phyloP scores from a whole-genome alignment of 2,888 invertebrate genomes.

The Bellardia bayeri region DNA sequence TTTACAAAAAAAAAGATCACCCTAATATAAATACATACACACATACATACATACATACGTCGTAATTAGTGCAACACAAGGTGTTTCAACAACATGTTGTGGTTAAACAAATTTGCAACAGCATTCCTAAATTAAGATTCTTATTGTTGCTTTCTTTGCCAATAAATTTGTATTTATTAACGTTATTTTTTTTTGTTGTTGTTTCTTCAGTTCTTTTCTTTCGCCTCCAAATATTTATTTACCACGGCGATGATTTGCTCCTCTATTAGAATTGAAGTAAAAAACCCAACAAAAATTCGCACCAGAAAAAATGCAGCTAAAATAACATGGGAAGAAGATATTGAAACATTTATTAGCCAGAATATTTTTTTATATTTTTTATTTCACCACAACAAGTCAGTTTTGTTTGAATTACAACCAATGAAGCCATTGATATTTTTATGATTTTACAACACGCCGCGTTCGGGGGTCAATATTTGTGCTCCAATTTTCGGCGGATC shows the following conservation, averaged over 20 bases:
- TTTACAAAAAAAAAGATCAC: too few relatives aligned
- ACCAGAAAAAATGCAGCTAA: slow-evolving; percentile 47
- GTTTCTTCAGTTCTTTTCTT: neutral
- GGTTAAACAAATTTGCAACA: slow-evolving; percentile 49
- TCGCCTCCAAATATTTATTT: slow-evolving; percentile 30
- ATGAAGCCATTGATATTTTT: slow-evolving; percentile 61
- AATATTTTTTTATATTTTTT: slow-evolving; percentile 23
- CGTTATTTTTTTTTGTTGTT: neutral
- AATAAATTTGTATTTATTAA: slow-evolving; percentile 44
- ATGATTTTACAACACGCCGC: slow-evolving; percentile 56
- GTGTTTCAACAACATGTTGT: slow-evolving; percentile 43
- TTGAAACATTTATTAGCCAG: slow-evolving; percentile 62
- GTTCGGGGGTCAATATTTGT: slow-evolving; percentile 45
- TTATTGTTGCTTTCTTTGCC: slow-evolving; percentile 38
- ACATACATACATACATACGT: neutral
- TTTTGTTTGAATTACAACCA: slow-evolving; percentile 54
- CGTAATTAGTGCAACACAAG: slow-evolving; percentile 31
- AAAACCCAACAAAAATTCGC: slow-evolving; percentile 3
- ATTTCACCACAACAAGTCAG: neutral
- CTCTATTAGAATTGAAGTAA: slow-evolving; percentile 29
- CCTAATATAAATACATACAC: too few relatives aligned
- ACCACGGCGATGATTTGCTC: slow-evolving; percentile 30
- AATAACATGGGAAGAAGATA: slow-evolving; percentile 50
- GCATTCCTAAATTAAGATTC: slow-evolving; percentile 40
- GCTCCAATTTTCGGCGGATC: slow-evolving; percentile 14